Percentiles rank a stretch among this genome's conserved stretches.
phyloP scores from a whole-genome alignment of 2,797 vertebrate species.

The Falco peregrinus region DNA sequence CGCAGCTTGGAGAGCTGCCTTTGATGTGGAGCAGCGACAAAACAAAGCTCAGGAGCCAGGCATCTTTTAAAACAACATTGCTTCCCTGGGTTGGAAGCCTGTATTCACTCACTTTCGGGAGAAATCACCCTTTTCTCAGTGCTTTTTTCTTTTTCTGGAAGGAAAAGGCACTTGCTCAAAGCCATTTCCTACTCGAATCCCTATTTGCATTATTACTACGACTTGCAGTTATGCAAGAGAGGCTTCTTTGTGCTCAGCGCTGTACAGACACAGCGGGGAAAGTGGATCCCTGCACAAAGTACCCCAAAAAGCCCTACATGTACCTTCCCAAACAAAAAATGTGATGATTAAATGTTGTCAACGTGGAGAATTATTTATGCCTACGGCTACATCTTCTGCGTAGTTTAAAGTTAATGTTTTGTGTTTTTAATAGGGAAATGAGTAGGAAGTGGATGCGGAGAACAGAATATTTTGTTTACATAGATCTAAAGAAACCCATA shows the following conservation, averaged over 20 bases:
- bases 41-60: not conserved
- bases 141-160: not conserved
- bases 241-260: not conserved
- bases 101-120: not conserved
- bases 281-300: not conserved
- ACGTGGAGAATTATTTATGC: not conserved
- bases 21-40: fast-evolving
- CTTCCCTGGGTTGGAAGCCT: not conserved
- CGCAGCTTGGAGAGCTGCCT: not conserved
- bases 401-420: not conserved
- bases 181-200: not conserved
- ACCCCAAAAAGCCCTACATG: not conserved
- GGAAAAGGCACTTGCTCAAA: not conserved
- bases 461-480: not conserved
- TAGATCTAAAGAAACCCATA: not conserved
- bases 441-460: not conserved
- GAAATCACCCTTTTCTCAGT: not conserved
- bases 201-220: fast-evolving
- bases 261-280: not conserved
- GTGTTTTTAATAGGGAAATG: not conserved
- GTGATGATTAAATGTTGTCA: not conserved
- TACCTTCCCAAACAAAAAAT: not conserved
- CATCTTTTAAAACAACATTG: not conserved
- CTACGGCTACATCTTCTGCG: not conserved
- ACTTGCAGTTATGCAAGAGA: not conserved